Evolutionary conservation across 2,113 vertebrate genomes (phyloP), one percentile per base, ranked within the genome.

Genomic region (Pseudois nayaur): DNA sequence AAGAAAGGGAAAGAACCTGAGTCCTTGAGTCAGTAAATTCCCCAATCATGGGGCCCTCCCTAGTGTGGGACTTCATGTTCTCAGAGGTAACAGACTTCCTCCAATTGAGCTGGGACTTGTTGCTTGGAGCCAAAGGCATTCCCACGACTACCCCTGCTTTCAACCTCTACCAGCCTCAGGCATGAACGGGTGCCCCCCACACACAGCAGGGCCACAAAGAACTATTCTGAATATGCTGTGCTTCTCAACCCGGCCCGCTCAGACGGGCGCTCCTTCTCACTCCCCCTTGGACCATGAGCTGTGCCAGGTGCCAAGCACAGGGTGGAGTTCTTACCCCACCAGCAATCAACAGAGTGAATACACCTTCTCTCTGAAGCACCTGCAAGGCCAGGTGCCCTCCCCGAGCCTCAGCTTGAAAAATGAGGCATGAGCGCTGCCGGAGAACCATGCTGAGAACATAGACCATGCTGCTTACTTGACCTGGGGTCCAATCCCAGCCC

Each of bases 401-500:
- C 8, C 5, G 4, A 71, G 94, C 67, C 88, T 94, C 31, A 21
- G 76, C 31, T 11, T 54, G 67, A 85, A 40, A 52, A 64, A 9
- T 0, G 5, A 43, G 33, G 79, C 48, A n/a, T 57, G 6, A 25
- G 10, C 3, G 3, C 3, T 16, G 14, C 31, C 31, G 8, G 60
- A 62, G 60, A 62, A 62, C 29, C 60, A 33, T 33, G 60, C 31
- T 9, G 33, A 86, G 48, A 71, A 67, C 12, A 4, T 0, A 29
- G 78, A 71, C 76, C 9, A 1, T 31, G 23, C 17, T 6, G 45
- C 19, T 60, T 29, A 10, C 52, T 55, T 17, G 15, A 45, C 43
- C 33, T 40, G 25, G 60, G 36, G 81, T 50, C 45, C 78, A 81
- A 45, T 19, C 45, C 45, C 19, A 50, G 31, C 5, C 57, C 57